These are phyloP conservation scores for Armadillidium nasatum DNA, from an alignment of 1,140 invertebrate genomes.

Conservation along the genomic window DNA sequence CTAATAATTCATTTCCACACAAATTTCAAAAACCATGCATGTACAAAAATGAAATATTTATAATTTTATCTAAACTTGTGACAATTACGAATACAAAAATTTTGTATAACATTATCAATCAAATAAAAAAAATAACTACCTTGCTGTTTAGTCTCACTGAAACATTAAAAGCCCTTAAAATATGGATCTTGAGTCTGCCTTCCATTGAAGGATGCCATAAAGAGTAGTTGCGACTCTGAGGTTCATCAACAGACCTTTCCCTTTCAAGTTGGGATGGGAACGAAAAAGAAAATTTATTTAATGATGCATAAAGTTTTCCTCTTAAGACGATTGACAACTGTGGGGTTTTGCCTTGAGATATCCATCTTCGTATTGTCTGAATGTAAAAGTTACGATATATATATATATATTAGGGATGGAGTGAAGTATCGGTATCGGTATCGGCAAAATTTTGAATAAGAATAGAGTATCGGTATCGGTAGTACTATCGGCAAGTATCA, in stretches of 20 bases:
- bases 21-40: too few relatives aligned
- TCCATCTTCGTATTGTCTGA: slow-evolving; percentile 53
- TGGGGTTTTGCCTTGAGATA: slow-evolving; percentile 52
- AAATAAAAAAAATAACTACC: slow-evolving; percentile 31
- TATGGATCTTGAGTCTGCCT: slow-evolving; percentile 51
- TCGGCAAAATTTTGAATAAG: too few relatives aligned
- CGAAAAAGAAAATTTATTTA: slow-evolving; percentile 12
- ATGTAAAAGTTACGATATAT: background rate
- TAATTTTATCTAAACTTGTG: too few relatives aligned
- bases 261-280: background rate
- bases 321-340: slow-evolving; percentile 55
- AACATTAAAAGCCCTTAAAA: slow-evolving; percentile 56
- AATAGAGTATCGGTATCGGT: too few relatives aligned
- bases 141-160: slow-evolving; percentile 57
- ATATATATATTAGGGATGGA: too few relatives aligned
- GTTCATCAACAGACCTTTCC: background rate
- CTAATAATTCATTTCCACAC: too few relatives aligned
- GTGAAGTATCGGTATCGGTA: too few relatives aligned
- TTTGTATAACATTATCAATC: too few relatives aligned
- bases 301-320: slow-evolving; percentile 50
- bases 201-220: slow-evolving; percentile 44
- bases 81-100: too few relatives aligned
- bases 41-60: too few relatives aligned
- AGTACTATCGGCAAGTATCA: too few relatives aligned
- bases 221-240: background rate